Evolutionary conservation across 2,113 vertebrate species (phyloP).

Genomic region (Entelurus aequoreus): DNA sequence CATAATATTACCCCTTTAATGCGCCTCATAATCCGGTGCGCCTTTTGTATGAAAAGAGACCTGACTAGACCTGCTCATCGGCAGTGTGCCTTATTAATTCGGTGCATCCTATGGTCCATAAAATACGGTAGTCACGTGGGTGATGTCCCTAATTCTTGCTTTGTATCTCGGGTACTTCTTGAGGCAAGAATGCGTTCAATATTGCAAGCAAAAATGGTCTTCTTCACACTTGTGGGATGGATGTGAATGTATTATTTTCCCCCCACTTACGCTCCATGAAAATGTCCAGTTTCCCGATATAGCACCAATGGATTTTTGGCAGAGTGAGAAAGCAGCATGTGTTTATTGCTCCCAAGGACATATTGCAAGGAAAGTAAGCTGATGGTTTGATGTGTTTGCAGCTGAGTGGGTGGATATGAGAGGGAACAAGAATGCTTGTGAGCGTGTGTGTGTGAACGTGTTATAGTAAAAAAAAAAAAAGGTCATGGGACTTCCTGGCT

Average conservation of each 20-base stretch:
- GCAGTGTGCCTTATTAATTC: too few relatives aligned
- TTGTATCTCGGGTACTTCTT: slow-evolving; percentile 30
- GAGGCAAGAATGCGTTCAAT: slow-evolving; percentile 57
- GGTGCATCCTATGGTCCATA: too few relatives aligned
- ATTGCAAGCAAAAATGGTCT: slow-evolving; percentile 52
- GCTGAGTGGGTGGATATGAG: slow-evolving; percentile 27
- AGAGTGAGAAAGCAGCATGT: slow-evolving; percentile 45
- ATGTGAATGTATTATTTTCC: slow-evolving; percentile 53
- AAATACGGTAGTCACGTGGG: background rate
- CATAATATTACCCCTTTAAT: too few relatives aligned
- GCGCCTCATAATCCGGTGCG: too few relatives aligned
- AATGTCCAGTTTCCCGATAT: slow-evolving; percentile 53
- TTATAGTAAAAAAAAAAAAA: slow-evolving; percentile 32
- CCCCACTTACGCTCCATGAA: slow-evolving; percentile 43
- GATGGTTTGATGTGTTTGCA: slow-evolving; percentile 19
- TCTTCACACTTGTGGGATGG: slow-evolving; percentile 39
- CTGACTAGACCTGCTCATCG: too few relatives aligned
- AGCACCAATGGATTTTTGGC: slow-evolving; percentile 51
- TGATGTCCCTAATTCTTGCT: slow-evolving; percentile 10
- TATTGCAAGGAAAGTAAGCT: slow-evolving; percentile 29
- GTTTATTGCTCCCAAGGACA: slow-evolving; percentile 59
- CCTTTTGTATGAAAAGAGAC: too few relatives aligned
- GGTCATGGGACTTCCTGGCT: slow-evolving; percentile 66
- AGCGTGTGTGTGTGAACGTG: slow-evolving; percentile 2
- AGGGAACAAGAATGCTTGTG: slow-evolving; percentile 19